Percentiles rank a stretch among this genome's conserved stretches.
Conservation (phyloP, 2,797 vertebrate species). For the Myiotriccus ornatus region DNA sequence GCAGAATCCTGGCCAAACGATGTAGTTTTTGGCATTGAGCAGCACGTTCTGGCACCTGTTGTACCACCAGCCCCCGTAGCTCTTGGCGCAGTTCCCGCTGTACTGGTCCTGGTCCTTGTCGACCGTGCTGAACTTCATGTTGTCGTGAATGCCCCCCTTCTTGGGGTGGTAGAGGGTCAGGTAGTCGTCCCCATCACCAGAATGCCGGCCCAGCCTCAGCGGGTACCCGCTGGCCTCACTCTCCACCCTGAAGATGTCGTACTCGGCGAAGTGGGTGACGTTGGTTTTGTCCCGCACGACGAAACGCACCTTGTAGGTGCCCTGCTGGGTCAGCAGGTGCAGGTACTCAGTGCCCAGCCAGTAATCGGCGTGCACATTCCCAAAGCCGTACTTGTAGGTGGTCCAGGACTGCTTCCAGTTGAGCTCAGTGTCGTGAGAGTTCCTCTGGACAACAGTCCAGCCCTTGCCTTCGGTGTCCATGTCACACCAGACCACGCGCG, state of each 20-base stretch:
- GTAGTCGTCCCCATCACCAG: conserved; percentile 37
- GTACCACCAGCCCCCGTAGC: conserved; percentile 57
- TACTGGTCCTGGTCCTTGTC: conserved; percentile 70
- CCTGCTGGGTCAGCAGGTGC: conserved; percentile 62
- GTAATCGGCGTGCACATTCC: conserved; percentile 50
- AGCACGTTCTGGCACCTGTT: conserved; percentile 38
- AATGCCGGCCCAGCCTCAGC: conserved; percentile 47
- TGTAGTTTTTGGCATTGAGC: conserved; percentile 38
- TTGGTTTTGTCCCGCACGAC: conserved; percentile 21
- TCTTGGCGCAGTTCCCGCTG: conserved; percentile 38
- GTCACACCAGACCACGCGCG: conserved; percentile 63
- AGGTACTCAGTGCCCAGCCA: conserved; percentile 73
- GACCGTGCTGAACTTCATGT: conserved; percentile 66
- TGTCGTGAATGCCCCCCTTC: conserved; percentile 56
- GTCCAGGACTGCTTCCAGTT: conserved; percentile 64
- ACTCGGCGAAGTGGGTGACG: conserved; percentile 41
- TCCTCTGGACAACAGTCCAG: conserved; percentile 70
- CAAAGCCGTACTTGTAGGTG: conserved; percentile 70
- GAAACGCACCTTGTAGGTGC: conserved; percentile 69
- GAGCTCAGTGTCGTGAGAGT: conserved; percentile 32
- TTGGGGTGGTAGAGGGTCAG: conserved; percentile 45
- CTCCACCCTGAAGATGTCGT: conserved; percentile 68
- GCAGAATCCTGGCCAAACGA: conserved; percentile 35
- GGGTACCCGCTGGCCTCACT: conserved; percentile 52
- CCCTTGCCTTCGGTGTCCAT: conserved; percentile 59